Base-by-base conservation (phyloP, 2,888 invertebrate genomes). In the Cerastis rubricosa region DNA sequence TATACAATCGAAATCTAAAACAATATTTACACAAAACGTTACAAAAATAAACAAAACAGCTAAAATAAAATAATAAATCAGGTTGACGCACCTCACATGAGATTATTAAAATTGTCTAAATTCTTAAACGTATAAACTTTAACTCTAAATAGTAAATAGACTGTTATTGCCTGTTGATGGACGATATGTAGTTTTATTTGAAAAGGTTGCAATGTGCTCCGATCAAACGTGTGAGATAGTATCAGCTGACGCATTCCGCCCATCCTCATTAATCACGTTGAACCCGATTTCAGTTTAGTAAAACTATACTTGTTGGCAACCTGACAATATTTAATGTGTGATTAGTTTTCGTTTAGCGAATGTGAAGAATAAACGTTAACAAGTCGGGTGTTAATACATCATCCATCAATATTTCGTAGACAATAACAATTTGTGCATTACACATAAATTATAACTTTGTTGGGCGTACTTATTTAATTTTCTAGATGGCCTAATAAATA, bases 261-360 rank as follows among this genome's bases (percentile, higher is more conserved):
- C 49, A 64, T 63, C 76, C 57, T 71, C 87, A 78, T 88, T 76
- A 72, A 84, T 85, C 85, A 85, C 80, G 47, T 74, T 81, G 82
- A 79, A 84, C 77, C 75, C 83, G 79, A 79, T 82, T 82, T 87
- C 74, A 74, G 81, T 84, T 81, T 71, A 78, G 85, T 83, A 81
- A 82, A 83, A 80, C 57, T 81, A 80, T 64, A 81, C 72, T 78
- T 59, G 82, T 85, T 89, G 89, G 89, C 89, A 89, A 71, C 76
- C 65, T 88, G 89, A 88, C 88, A 89, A 87, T 81, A 80, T 85
- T 84, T 78, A 71, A 86, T 80, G 73, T 87, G 82, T 70, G 85
- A 87, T 89, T 85, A 82, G 83, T 72, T 73, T 45, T 67, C 69
- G 77, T 84, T 81, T 80, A 84, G 78, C 68, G 75, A 72, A 80